Conservation (phyloP, 2,888 invertebrate species). For the Melolontha melolontha region DNA sequence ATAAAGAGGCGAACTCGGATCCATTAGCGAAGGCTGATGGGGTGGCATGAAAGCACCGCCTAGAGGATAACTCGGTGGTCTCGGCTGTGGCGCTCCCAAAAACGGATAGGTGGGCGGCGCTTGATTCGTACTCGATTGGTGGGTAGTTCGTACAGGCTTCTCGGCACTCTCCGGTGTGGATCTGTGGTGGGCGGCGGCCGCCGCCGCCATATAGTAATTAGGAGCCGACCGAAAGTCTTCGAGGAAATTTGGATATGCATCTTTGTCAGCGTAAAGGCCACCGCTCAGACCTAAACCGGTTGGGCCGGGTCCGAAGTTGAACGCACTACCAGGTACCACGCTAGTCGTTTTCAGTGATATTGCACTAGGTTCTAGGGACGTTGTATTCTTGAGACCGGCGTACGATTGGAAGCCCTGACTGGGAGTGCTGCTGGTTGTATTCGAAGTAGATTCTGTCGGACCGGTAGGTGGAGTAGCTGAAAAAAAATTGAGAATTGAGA, state of each 20-base stretch:
- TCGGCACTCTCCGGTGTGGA: constrained; percentile 66
- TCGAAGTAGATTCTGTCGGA: constrained; percentile 44
- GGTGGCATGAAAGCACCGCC: constrained; percentile 72
- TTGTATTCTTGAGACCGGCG: constrained; percentile 67
- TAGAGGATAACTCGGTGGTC: constrained; percentile 70
- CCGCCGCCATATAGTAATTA: constrained; percentile 71
- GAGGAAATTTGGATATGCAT: constrained; percentile 76
- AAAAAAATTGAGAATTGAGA: constrained; percentile 4
- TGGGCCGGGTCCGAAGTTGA: constrained; percentile 82
- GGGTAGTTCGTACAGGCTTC: constrained; percentile 58
- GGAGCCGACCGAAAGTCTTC: constrained; percentile 75
- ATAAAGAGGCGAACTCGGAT: constrained; percentile 76
- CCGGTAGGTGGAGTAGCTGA: constrained; percentile 46
- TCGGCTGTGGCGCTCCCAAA: constrained; percentile 71
- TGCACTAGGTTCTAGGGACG: constrained; percentile 63
- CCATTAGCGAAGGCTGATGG: constrained; percentile 68
- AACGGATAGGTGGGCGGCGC: constrained; percentile 70
- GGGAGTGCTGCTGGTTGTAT: constrained; percentile 54
- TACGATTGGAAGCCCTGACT: constrained; percentile 72
- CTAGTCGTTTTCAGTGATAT: constrained; percentile 76
- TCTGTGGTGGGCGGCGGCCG: constrained; percentile 67
- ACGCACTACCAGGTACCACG: constrained; percentile 85
- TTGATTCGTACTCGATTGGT: constrained; percentile 65
- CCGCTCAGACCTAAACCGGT: constrained; percentile 69
- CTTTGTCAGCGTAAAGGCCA: constrained; percentile 74